A percentile compares a stretch with the other conserved stretches of the same genome.
These are phyloP conservation scores for Himalopsyche tibetana DNA, from an alignment of 2,888 invertebrate species.

Conservation along the genomic window DNA sequence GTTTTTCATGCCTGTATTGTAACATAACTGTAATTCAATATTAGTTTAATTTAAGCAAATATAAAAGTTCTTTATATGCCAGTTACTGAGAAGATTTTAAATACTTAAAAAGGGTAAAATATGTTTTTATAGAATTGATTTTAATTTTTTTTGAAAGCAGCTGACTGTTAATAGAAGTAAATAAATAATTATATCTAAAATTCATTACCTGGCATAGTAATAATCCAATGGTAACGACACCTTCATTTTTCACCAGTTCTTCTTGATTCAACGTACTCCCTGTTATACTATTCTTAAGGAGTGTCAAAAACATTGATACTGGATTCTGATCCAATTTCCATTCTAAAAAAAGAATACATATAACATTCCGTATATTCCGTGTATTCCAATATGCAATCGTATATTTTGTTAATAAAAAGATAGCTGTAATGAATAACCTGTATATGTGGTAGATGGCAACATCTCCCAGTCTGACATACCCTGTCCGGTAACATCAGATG, in stretches of 20 bases:
- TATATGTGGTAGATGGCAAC: conserved; percentile 73
- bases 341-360: conserved; percentile 69
- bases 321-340: conserved; percentile 79
- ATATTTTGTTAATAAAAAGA: background rate
- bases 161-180: background rate
- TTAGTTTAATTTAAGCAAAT: too few relatives aligned
- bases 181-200: background rate
- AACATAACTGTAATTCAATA: too few relatives aligned
- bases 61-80: too few relatives aligned
- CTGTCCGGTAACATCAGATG: conserved; percentile 54
- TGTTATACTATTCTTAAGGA: conserved; percentile 77
- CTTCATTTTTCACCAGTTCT: conserved; percentile 75
- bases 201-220: conserved; percentile 73
- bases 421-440: conserved; percentile 56
- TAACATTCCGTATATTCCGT: conserved; percentile 1
- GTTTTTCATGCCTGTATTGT: too few relatives aligned
- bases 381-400: background rate
- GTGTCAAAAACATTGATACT: conserved; percentile 77
- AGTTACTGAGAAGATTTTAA: too few relatives aligned
- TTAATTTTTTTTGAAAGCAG: too few relatives aligned
- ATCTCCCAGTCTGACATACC: conserved; percentile 76
- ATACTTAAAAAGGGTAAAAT: too few relatives aligned
- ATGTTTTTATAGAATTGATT: too few relatives aligned
- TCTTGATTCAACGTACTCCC: conserved; percentile 78
- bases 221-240: conserved; percentile 76